Evolutionary conservation across 2,113 vertebrate species (phyloP), one percentile per base, ranked within the genome.

Genomic region (Rhagologus leucostigma): DNA sequence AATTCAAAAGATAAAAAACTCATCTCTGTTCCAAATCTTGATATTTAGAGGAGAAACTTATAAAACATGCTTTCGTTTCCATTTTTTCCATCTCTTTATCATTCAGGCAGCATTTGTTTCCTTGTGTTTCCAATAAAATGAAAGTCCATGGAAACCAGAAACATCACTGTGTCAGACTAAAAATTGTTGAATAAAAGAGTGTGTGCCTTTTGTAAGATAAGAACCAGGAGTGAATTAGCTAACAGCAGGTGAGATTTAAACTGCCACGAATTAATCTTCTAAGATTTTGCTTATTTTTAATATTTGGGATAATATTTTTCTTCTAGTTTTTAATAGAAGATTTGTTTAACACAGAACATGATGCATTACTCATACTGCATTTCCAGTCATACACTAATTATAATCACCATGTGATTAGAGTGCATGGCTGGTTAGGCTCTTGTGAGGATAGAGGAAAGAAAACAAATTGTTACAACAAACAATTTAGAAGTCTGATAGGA

Each of bases 381-480:
- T 90, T 88, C 13, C 37, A 86, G 30, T 81, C 33, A 41, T 4
- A 15, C 35, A 27, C 78, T 94, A 83, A 91, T 93, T 91, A 53
- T 89, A 95, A 90, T 93, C 63, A 80, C 63, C 35, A 29, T 77
- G 42, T 80, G 87, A 90, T 93, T 86, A 79, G 46, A 89, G 21
- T 80, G 21, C 33, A 62, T 65, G 53, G 35, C 7, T 95, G 87
- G 47, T 91, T 94, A 91, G 50, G 37, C 30, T 94, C 67, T 86
- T 18, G 1, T 80, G 82, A 94, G 68, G 41, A 50, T 16, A 65
- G 62, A 64, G 46, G 56, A 79, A 94, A 95, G 78, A 84, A 96
- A 96, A 84, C n/a, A 93, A 84, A 60, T 46, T 27, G 23, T 67
- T 70, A 67, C 9, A 70, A 80, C 59, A 73, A 91, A 70, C 29